phyloP scores from a whole-genome alignment of 2,113 vertebrate genomes.

The Heteronetta atricapilla region DNA sequence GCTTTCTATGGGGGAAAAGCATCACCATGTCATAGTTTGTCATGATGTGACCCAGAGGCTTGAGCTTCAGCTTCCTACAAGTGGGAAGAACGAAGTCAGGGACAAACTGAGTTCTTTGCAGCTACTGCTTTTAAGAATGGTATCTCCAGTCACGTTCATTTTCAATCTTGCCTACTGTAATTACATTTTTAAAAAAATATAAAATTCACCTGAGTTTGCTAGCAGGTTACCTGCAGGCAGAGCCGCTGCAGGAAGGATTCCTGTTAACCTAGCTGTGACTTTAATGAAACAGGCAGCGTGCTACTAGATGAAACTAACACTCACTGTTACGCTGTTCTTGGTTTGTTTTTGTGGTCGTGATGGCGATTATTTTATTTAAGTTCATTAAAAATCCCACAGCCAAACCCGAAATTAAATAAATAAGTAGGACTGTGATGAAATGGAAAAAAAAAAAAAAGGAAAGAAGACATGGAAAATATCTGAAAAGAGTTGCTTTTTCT shows the following conservation, averaged over 20 bases:
- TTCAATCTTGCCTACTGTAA: neutral
- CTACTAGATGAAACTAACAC: neutral
- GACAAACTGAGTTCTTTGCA: neutral
- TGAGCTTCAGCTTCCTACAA: neutral
- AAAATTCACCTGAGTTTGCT: neutral
- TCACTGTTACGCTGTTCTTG: too few species aligned
- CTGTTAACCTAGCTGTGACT: conserved; percentile 2
- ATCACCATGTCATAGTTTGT: neutral
- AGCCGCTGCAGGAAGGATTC: neutral
- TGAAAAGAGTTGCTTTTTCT: conserved; percentile 36
- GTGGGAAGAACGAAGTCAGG: neutral
- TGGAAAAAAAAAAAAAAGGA: conserved; percentile 32
- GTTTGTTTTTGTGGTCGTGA: neutral
- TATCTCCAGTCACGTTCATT: neutral
- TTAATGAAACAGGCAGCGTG: neutral
- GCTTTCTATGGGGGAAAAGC: neutral
- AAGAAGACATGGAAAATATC: neutral
- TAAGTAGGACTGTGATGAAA: neutral
- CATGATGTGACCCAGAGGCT: neutral
- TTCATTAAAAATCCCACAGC: neutral
- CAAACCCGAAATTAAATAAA: neutral
- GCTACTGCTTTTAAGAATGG: neutral
- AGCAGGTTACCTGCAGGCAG: neutral
- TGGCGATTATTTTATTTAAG: neutral
- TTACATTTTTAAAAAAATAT: neutral